These are phyloP conservation scores for Branchinecta lynchi DNA, from an alignment of 1,140 invertebrate genomes.

Conservation along the genomic window DNA sequence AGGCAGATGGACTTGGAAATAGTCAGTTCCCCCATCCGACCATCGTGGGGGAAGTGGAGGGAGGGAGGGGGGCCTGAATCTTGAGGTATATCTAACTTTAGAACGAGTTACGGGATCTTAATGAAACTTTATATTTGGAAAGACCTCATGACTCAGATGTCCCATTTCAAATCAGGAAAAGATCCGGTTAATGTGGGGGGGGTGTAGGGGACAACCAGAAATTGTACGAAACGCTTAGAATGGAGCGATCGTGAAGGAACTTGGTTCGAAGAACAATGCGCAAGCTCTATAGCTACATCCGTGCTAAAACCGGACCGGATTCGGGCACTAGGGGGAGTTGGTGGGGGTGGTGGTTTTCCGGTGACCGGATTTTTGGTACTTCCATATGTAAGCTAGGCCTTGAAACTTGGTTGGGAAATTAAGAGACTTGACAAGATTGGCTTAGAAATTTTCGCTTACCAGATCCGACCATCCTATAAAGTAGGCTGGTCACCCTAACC, in stretches of 20 bases:
- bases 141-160: constrained; percentile 5
- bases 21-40: too few relatives aligned
- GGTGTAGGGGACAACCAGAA: neutral
- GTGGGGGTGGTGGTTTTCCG: neutral
- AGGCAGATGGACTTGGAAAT: too few relatives aligned
- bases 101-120: neutral
- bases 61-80: neutral
- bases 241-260: neutral
- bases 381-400: too few relatives aligned
- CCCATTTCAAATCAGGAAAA: neutral
- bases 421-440: too few relatives aligned
- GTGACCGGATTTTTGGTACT: too few relatives aligned
- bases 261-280: neutral
- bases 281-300: neutral
- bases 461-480: too few relatives aligned
- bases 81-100: neutral
- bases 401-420: too few relatives aligned
- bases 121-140: neutral
- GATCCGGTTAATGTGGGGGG: neutral
- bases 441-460: too few relatives aligned
- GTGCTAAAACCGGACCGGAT: neutral
- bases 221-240: neutral
- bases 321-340: neutral
- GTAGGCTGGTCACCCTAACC: too few relatives aligned
- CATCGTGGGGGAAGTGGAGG: neutral